Evolutionary conservation across 1,140 invertebrate species (phyloP).

Genomic region (Diorhabda sublineata): DNA sequence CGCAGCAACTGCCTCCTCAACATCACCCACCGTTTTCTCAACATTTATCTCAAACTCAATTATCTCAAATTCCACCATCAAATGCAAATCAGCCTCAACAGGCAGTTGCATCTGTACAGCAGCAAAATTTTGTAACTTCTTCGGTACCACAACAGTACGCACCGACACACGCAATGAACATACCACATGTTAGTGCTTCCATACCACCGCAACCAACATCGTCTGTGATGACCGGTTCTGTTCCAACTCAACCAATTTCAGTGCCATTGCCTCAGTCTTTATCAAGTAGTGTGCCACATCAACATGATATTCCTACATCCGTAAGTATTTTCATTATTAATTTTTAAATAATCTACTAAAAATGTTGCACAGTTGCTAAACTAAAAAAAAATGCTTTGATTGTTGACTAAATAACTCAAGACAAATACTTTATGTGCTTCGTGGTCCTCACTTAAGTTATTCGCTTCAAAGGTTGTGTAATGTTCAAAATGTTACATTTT

Average conservation of each 20-base stretch:
- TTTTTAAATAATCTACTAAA: no score
- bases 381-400: no score
- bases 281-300: constrained; percentile 6
- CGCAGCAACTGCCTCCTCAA: constrained; percentile 6
- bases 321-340: neutral
- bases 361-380: no score
- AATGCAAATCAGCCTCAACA: constrained; percentile 11
- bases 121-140: constrained; percentile 6
- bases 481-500: no score
- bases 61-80: neutral
- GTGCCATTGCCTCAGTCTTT: constrained; percentile 15
- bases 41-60: constrained; percentile 4
- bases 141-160: constrained; percentile 14
- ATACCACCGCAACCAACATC: constrained; percentile 12
- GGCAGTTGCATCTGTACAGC: neutral
- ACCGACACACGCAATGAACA: constrained; percentile 5
- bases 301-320: neutral
- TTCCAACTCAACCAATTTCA: constrained; percentile 14
- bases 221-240: constrained; percentile 9
- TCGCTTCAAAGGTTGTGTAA: no score
- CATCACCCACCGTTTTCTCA: constrained; percentile 5
- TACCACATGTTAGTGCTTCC: constrained; percentile 9
- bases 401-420: no score
- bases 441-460: no score
- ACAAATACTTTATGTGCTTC: no score